phyloP scores from a whole-genome alignment of 1,140 invertebrate genomes.

The Lycorma delicatula region DNA sequence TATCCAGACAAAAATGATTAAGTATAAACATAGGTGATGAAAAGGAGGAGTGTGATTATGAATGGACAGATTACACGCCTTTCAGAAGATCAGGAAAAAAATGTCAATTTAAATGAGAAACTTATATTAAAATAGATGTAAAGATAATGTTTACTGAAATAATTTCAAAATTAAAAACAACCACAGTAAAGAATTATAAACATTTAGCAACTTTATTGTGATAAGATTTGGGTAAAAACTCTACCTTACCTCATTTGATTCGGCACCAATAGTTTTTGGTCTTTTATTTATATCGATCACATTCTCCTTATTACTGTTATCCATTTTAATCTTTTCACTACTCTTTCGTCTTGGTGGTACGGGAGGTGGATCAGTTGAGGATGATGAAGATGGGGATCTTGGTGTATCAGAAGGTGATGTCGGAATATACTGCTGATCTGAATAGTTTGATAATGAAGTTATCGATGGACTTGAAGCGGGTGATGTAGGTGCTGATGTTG shows the following conservation, averaged over 20 bases:
- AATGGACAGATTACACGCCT: too few relatives aligned
- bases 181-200: neutral
- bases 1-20: too few relatives aligned
- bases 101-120: too few relatives aligned
- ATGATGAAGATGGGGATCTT: neutral
- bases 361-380: slow-evolving; percentile 37
- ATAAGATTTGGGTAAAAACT: neutral
- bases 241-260: slow-evolving; percentile 20
- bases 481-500: neutral
- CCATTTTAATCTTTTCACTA: slow-evolving; percentile 36
- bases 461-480: slow-evolving; percentile 5
- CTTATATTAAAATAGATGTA: too few relatives aligned
- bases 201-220: neutral
- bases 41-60: too few relatives aligned
- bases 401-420: neutral
- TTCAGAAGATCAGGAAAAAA: too few relatives aligned
- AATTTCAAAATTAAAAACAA: too few relatives aligned
- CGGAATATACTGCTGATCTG: neutral
- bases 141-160: too few relatives aligned
- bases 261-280: slow-evolving; percentile 19
- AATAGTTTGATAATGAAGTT: neutral
- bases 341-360: slow-evolving; percentile 48
- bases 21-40: too few relatives aligned
- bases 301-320: neutral
- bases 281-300: slow-evolving; percentile 11